These are phyloP conservation scores for Odontesthes bonariensis DNA, from an alignment of 2,113 vertebrate genomes.

Conservation along the genomic window DNA sequence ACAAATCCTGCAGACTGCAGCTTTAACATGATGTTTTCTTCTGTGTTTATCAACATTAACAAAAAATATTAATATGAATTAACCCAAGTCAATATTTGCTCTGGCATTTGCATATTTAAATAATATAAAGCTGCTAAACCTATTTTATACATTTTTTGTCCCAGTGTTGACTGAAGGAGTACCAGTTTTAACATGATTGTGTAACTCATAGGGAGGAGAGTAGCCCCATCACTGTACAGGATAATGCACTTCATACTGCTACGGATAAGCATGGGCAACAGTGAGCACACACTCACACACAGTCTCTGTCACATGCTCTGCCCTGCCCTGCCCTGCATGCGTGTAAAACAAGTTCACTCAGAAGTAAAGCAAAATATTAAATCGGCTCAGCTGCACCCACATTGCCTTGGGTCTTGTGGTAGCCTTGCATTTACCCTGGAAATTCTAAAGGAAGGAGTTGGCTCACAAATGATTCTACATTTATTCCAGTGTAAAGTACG, in stretches of 20 bases:
- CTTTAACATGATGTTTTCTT: too few relatives aligned
- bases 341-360: constrained; percentile 56
- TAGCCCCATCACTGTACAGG: constrained; percentile 35
- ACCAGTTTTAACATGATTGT: constrained; percentile 16
- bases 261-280: constrained; percentile 7
- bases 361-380: constrained; percentile 60
- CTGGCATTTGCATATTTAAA: constrained; percentile 31
- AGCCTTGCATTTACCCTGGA: constrained; percentile 53
- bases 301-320: constrained; percentile 7
- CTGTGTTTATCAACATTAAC: too few relatives aligned
- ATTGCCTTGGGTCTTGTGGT: constrained; percentile 53
- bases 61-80: too few relatives aligned
- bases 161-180: constrained; percentile 12
- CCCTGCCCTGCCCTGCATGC: constrained; percentile 7
- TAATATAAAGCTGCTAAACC: constrained; percentile 6
- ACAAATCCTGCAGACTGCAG: too few relatives aligned
- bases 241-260: constrained; percentile 24
- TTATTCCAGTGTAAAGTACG: constrained; percentile 37
- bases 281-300: neutral
- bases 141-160: constrained; percentile 27
- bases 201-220: constrained; percentile 23
- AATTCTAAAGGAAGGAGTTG: constrained; percentile 12
- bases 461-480: constrained; percentile 36
- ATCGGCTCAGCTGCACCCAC: constrained; percentile 52
- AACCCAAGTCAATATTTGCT: too few relatives aligned